Base-by-base conservation (phyloP, 2,888 invertebrate species). In the Synanthedon myopaeformis region DNA sequence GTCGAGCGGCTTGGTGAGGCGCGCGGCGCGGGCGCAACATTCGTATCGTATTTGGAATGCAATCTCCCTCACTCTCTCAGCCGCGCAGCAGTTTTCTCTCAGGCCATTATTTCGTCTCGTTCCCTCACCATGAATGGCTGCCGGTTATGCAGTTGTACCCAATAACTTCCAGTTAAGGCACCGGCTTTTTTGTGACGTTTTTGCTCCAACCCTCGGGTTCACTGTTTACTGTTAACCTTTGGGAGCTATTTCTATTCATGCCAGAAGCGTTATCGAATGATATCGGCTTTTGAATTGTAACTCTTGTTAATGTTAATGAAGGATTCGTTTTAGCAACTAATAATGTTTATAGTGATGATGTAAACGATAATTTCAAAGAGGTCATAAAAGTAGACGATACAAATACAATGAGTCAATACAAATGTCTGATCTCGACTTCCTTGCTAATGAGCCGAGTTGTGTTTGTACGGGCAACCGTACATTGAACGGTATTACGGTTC, bases 1-100 rank as follows among this genome's bases (percentile, higher is more conserved):
- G 42, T 51, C 52, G 48, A 42, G 52, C 51, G 51, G 11, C 45
- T 23, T 49, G 49, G 17, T 58, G 58, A 58, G 62, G 63, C 64
- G 66, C 69, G 62, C 58, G 59, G 63, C 64, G 66, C 69, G 62
- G 58, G 59, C 61, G 59, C 57, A 51, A 69, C 64, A 71, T 65
- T 71, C 66, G 68, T 59, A 60, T 52, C 52, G 55, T 62, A 59
- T 59, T 66, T 62, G 83, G 85, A 84, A 86, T 85, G 84, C 86
- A 83, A 83, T 84, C 82, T 82, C 76, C 75, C 79, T 84, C 71
- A 74, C 84, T 83, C 83, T 80, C 79, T 83, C 83, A 67, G 69
- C 64, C 79, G 74, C 67, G 71, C 61, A 58, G 59, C 53, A 56
- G 62, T 59, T 67, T 84, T 83, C 79, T 76, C 78, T 67, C 62